Evolutionary conservation across 2,797 vertebrate genomes (phyloP), one percentile per base, ranked within the genome.

Genomic region (Halcyon smyrnensis): DNA sequence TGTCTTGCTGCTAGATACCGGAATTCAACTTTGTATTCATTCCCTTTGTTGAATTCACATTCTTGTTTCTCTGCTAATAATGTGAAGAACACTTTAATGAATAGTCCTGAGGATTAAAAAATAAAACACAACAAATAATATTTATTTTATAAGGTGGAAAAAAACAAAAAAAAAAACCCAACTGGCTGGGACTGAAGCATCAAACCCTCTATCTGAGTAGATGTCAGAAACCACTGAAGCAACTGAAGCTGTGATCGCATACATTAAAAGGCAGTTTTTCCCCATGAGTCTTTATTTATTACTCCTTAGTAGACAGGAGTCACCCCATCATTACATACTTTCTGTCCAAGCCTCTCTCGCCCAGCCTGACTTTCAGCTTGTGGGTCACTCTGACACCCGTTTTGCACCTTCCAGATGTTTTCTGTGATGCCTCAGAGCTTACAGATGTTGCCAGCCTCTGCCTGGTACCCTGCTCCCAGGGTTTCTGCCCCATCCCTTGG

Each of bases 41-140:
- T 69, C 92, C 41, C 93, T 94, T 95, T 87, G 93, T 89, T 91
- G 81, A 77, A 50, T 28, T 86, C 65, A 32, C 20, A 67, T 73
- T 77, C 71, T 79, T 85, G 56, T 85, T 87, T 96, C 86, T 30
- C 75, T 59, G 68, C 83, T 95, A 95, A 96, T 90, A 94, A 95
- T 0, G 5, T 68, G 41, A 90, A 89, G 77, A 95, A 90, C 34
- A 14, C 90, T 97, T 96, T 90, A 87, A 92, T 92, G 93, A 93
- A 59, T 27, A 95, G 90, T 92, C 91, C 75, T 32, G 73, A 90
- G 91, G 82, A 94, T 92, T 51, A 51, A 93, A 94, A 92, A 94
- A 83, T 75, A 94, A 87, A 94, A 43, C 50, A 50, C 36, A 87
- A 90, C 77, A 97, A 95, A 95, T 90, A 93, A 78, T 90, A 89